These are phyloP conservation scores for Stenichneumon culpator DNA, from an alignment of 2,888 invertebrate species.

Conservation along the genomic window DNA sequence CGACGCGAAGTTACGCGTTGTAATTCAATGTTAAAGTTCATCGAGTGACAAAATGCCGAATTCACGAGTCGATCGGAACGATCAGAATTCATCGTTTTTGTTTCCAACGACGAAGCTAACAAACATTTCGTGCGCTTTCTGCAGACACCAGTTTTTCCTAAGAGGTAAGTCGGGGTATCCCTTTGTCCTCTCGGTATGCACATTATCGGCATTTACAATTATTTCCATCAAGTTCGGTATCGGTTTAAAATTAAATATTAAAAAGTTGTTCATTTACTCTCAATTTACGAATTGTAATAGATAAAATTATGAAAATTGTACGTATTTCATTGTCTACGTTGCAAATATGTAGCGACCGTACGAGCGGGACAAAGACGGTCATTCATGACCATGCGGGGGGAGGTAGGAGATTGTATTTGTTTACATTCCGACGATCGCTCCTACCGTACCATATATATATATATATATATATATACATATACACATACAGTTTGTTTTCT, in stretches of 20 bases:
- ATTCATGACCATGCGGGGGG: not conserved
- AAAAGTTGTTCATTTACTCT: not conserved
- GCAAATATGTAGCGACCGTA: not conserved
- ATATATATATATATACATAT: not conserved
- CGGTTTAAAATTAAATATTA: not conserved
- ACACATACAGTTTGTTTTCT: not conserved
- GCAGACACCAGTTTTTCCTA: constrained; percentile 74
- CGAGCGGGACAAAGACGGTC: constrained; percentile 10
- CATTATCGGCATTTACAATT: constrained; percentile 6
- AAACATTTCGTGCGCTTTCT: constrained; percentile 74
- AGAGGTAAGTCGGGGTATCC: constrained; percentile 71
- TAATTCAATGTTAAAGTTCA: not conserved
- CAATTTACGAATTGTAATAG: not conserved
- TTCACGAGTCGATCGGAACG: not conserved
- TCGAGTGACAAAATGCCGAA: constrained; percentile 34
- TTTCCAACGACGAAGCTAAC: constrained; percentile 72
- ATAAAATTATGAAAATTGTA: not conserved
- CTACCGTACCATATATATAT: not conserved
- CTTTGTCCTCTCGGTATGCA: constrained; percentile 22
- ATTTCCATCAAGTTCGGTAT: constrained; percentile 6
- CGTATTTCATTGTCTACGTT: constrained; percentile 41
- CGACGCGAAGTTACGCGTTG: not conserved
- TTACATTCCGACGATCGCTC: not conserved
- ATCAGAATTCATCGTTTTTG: constrained; percentile 7
- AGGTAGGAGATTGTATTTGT: constrained; percentile 13